Percentiles rank a stretch among this genome's conserved stretches.
These are phyloP conservation scores for Turritopsis rubra DNA, from an alignment of 30 jellyfish, hydroid and myxozoan genomes.

Conservation along the genomic window DNA sequence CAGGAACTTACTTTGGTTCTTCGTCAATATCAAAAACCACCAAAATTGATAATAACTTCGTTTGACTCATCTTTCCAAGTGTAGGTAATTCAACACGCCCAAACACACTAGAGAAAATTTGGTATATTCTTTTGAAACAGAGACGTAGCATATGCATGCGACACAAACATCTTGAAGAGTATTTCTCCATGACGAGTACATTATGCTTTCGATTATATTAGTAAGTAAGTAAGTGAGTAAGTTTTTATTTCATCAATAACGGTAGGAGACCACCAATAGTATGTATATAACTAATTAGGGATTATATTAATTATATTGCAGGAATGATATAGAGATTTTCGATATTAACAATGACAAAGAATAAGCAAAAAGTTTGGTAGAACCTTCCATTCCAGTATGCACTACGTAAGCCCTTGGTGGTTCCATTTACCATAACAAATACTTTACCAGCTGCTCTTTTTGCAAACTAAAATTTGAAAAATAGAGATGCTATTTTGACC, in stretches of 20 bases:
- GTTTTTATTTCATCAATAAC: too few species aligned
- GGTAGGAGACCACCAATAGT: too few species aligned
- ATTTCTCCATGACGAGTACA: too few species aligned
- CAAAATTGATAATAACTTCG: background rate
- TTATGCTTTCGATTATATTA: too few species aligned
- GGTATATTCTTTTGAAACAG: too few species aligned
- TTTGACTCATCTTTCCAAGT: background rate
- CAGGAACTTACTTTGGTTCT: background rate
- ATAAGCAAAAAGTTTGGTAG: background rate
- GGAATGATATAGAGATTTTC: background rate
- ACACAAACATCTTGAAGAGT: too few species aligned
- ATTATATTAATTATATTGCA: too few species aligned
- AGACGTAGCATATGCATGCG: too few species aligned
- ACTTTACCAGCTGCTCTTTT: slow-evolving; percentile 15
- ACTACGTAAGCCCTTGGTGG: background rate
- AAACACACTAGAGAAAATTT: background rate
- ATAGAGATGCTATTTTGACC: background rate
- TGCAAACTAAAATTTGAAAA: slow-evolving; percentile 15
- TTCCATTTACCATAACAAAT: slow-evolving; percentile 30
- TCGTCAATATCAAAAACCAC: slow-evolving; percentile 4
- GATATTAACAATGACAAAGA: too few species aligned
- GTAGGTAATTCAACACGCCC: slow-evolving; percentile 11
- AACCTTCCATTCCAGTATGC: slow-evolving; percentile 14
- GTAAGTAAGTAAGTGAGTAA: too few species aligned
- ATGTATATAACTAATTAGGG: too few species aligned